Percentiles rank a stretch among this genome's conserved stretches.
Conservation (phyloP, 1,140 invertebrate genomes). For the Drosophila oshimai region DNA sequence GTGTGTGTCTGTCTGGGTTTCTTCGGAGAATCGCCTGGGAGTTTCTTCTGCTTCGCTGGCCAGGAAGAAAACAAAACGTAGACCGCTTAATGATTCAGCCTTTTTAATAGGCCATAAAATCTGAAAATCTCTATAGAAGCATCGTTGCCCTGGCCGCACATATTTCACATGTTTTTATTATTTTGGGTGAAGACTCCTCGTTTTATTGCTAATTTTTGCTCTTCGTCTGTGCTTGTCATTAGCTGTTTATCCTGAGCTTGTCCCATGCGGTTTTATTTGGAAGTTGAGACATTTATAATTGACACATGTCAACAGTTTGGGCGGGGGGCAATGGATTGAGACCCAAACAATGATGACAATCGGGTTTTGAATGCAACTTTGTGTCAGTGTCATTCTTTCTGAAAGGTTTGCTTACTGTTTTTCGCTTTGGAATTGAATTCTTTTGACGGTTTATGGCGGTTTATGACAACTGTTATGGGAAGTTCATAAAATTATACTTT, state of each 20-base stretch:
- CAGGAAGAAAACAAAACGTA: slow-evolving; percentile 40
- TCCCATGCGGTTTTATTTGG: slow-evolving; percentile 70
- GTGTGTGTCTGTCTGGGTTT: background rate
- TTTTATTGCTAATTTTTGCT: slow-evolving; percentile 51
- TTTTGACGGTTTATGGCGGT: background rate
- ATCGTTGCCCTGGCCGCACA: slow-evolving; percentile 63
- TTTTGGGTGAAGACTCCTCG: slow-evolving; percentile 56
- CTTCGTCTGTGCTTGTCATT: slow-evolving; percentile 55
- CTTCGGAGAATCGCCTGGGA: slow-evolving; percentile 1
- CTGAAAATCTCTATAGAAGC: slow-evolving; percentile 71
- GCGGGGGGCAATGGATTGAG: background rate
- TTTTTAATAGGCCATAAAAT: slow-evolving; percentile 80
- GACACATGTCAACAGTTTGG: slow-evolving; percentile 63
- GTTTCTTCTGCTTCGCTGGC: slow-evolving; percentile 4
- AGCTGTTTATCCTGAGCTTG: slow-evolving; percentile 28
- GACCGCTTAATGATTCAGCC: slow-evolving; percentile 75
- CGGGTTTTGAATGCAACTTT: slow-evolving; percentile 25
- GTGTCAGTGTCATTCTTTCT: slow-evolving; percentile 6
- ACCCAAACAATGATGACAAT: slow-evolving; percentile 9
- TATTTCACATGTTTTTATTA: slow-evolving; percentile 80
- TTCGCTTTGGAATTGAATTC: background rate
- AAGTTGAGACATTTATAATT: slow-evolving; percentile 70
- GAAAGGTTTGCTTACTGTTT: background rate
- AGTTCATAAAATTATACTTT: background rate
- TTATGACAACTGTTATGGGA: background rate